Evolutionary conservation across 2,113 vertebrate species (phyloP).

Genomic region (Climacteris rufus): DNA sequence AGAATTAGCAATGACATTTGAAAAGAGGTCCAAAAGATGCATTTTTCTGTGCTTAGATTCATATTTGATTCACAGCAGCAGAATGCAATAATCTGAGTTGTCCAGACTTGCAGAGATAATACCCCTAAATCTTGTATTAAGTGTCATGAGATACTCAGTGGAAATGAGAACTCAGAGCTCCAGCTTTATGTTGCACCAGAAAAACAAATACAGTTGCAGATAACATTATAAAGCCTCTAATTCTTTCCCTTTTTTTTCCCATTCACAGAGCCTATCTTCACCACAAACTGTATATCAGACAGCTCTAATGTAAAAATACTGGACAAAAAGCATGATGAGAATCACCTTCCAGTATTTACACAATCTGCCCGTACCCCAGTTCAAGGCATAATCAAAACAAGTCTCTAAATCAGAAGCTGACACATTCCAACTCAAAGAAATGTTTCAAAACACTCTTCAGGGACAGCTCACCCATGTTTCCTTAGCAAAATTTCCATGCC

Average conservation of each 20-base stretch:
- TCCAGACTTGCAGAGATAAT: constrained; percentile 55
- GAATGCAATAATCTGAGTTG: constrained; percentile 25
- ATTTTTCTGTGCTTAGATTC: constrained; percentile 44
- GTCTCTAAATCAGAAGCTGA: neutral
- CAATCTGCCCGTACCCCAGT: neutral
- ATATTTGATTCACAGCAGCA: constrained; percentile 37
- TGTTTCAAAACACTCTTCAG: constrained; percentile 18
- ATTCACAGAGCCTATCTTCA: neutral
- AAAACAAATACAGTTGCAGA: constrained; percentile 32
- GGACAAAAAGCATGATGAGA: neutral
- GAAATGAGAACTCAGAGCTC: constrained; percentile 33
- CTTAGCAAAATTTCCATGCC: constrained; percentile 14
- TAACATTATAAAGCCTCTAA: neutral
- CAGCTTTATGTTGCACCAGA: neutral
- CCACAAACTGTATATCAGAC: neutral
- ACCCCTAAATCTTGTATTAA: constrained; percentile 53
- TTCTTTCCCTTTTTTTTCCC: neutral
- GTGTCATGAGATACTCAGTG: constrained; percentile 32
- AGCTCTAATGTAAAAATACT: neutral
- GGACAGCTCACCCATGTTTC: constrained; percentile 7
- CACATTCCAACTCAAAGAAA: neutral
- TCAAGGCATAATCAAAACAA: constrained; percentile 13
- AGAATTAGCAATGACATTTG: constrained; percentile 28
- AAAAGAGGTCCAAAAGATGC: constrained; percentile 36
- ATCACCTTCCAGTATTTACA: constrained; percentile 18